A percentile compares a stretch with the other conserved stretches of the same genome.
Evolutionary conservation across 2,888 invertebrate species (phyloP).

Genomic region (Lycophotia porphyrea): DNA sequence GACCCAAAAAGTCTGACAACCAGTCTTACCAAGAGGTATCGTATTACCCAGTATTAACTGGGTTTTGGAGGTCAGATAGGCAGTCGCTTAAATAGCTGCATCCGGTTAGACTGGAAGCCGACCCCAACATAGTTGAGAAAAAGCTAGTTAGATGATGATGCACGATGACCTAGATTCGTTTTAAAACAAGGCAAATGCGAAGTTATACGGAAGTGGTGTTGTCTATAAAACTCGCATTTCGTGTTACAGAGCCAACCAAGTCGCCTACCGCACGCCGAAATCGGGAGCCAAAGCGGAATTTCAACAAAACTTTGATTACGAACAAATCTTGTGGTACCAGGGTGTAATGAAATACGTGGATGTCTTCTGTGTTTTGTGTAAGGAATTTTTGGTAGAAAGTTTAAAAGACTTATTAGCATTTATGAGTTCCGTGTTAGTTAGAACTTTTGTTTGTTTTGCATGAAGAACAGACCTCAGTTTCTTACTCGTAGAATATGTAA

Average conservation of each 20-base stretch:
- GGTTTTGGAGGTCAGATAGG: too few relatives aligned
- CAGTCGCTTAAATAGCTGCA: too few relatives aligned
- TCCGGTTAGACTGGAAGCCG: too few relatives aligned
- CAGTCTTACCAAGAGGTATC: too few relatives aligned
- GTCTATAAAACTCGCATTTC: slow-evolving; percentile 58
- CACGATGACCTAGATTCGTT: slow-evolving; percentile 59
- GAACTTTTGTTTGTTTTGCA: slow-evolving; percentile 25
- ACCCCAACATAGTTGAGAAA: too few relatives aligned
- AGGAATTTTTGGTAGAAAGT: slow-evolving; percentile 25
- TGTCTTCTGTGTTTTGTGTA: slow-evolving; percentile 37
- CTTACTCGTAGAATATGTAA: not conserved
- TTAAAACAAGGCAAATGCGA: slow-evolving; percentile 52
- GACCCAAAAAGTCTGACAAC: too few relatives aligned
- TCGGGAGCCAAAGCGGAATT: slow-evolving; percentile 56
- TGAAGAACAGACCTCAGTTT: not conserved
- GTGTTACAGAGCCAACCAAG: slow-evolving; percentile 40
- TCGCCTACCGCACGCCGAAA: slow-evolving; percentile 48
- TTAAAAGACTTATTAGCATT: slow-evolving; percentile 35
- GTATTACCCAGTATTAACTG: too few relatives aligned
- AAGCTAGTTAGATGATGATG: too few relatives aligned
- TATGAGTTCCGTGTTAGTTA: slow-evolving; percentile 20
- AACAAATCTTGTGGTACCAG: slow-evolving; percentile 44
- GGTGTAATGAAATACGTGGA: slow-evolving; percentile 57
- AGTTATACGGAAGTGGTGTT: slow-evolving; percentile 46
- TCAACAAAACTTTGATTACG: slow-evolving; percentile 66